A percentile compares a stretch with the other conserved stretches of the same genome.
Conservation (phyloP, 2,797 vertebrate species). For the Callimico goeldii region DNA sequence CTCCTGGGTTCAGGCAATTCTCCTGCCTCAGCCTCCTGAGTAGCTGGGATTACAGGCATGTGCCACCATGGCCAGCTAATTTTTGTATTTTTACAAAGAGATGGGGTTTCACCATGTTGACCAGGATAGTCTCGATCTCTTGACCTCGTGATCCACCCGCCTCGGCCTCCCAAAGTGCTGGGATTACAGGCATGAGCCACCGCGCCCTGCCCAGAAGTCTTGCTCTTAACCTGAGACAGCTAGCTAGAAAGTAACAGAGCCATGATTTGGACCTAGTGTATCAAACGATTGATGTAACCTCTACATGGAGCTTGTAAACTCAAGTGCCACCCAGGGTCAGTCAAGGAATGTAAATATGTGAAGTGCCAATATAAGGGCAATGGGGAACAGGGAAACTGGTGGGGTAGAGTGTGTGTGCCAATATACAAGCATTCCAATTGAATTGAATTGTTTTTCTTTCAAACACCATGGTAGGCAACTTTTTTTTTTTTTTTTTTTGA, state of each 20-base stretch:
- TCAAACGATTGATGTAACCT: neutral
- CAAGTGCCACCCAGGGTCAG: neutral
- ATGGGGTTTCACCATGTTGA: too few relatives aligned
- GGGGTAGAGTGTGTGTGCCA: accelerated
- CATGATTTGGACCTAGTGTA: neutral
- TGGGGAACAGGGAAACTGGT: neutral
- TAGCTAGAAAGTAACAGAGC: neutral
- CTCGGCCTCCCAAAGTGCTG: too few relatives aligned
- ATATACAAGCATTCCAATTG: neutral
- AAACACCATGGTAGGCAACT: neutral
- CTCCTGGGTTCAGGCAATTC: too few relatives aligned
- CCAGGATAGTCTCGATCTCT: too few relatives aligned
- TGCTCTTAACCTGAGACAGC: neutral
- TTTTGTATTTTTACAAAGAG: too few relatives aligned
- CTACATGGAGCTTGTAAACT: neutral
- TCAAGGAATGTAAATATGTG: neutral
- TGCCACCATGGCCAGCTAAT: too few relatives aligned
- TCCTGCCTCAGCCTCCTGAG: too few relatives aligned
- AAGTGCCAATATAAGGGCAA: neutral
- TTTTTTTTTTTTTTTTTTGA: too few relatives aligned
- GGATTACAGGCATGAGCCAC: too few relatives aligned
- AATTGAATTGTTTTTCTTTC: neutral
- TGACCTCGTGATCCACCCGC: too few relatives aligned
- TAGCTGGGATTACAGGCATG: too few relatives aligned
- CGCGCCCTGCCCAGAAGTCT: neutral